These are phyloP conservation scores for Leucosticte australis DNA, from an alignment of 2,113 vertebrate species.

Conservation along the genomic window DNA sequence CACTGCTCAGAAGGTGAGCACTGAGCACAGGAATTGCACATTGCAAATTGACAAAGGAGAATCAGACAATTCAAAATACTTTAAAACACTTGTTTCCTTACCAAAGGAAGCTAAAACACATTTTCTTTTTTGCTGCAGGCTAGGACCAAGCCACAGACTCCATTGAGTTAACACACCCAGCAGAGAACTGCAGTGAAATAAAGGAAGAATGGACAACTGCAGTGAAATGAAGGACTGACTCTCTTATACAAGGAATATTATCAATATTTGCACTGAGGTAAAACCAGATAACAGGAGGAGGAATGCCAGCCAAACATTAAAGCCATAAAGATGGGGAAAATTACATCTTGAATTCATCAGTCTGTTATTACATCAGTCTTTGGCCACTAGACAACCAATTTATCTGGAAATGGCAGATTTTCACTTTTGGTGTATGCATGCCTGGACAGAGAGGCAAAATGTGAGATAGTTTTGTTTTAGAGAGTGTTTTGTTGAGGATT, in stretches of 20 bases:
- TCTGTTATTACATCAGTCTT: not conserved
- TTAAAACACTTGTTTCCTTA: not conserved
- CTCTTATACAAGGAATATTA: not conserved
- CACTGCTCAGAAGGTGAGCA: not conserved
- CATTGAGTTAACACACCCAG: not conserved
- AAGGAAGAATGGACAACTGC: not conserved
- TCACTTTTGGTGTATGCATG: not conserved
- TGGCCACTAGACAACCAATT: not conserved
- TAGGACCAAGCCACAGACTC: not conserved
- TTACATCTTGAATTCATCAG: not conserved
- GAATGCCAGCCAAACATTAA: not conserved
- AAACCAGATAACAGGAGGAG: not conserved
- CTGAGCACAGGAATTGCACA: not conserved
- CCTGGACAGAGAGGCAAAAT: not conserved
- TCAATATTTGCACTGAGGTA: not conserved
- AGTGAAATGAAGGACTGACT: not conserved
- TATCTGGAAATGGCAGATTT: conserved; percentile 21
- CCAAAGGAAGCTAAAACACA: not conserved
- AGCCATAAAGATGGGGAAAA: not conserved
- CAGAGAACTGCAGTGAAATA: not conserved
- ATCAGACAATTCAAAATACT: not conserved
- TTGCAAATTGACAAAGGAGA: not conserved
- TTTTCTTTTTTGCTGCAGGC: not conserved
- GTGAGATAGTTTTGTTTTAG: not conserved
- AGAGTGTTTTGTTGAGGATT: not conserved